Evolutionary conservation across 30 jellyfish, hydroid and myxozoan genomes (phyloP), one percentile per base, ranked within the genome.

Genomic region (Cassiopea xamachana): DNA sequence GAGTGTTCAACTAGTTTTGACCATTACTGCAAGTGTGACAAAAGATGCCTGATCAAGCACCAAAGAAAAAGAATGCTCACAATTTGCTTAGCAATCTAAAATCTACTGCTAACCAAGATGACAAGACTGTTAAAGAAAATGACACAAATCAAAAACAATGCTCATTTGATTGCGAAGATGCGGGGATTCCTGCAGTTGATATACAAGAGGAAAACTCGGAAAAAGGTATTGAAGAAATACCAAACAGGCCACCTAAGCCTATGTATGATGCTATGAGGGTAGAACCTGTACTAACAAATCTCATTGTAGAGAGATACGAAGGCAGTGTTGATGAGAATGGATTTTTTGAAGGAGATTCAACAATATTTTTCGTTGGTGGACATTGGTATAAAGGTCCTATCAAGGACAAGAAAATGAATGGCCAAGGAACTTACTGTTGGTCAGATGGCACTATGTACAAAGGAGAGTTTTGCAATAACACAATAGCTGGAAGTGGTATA

Each of bases 381-480:
- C 96, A 93, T 61, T 72, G 85, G 79, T 92, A 86, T 55, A 73
- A 88, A 44, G 99, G 99, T 17, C 13, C 71, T 15, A 75, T 96
- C 73, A 85, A 88, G 46, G 64, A 92, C 73, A 93, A 95, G 17
- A 69, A 88, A 69, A 96, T 96, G 99, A 81, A 92, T 86, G 99
- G 99, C 1, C 85, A 90, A 69, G 99, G 99, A 1, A 91, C 81
- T 8, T 89, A 81, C 58, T 75, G 86, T 27, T 96, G 99, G 99
- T 85, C 97, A 6, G 95, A 92, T 86, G 98, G 98, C 15, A 89
- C 91, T 10, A 69, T 80, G 60, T 96, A 77, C 82, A 83, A 85
- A 76, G 99, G 99, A 18, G 98, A 92, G 15, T 92, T 96, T 49
- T 60, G 43, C 15, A 77, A 82, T 49, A 96, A 96, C 69, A 80